A percentile compares a stretch with the other conserved stretches of the same genome.
Conservation (phyloP, 2,797 vertebrate species). For the Pipistrellus pipistrellus region DNA sequence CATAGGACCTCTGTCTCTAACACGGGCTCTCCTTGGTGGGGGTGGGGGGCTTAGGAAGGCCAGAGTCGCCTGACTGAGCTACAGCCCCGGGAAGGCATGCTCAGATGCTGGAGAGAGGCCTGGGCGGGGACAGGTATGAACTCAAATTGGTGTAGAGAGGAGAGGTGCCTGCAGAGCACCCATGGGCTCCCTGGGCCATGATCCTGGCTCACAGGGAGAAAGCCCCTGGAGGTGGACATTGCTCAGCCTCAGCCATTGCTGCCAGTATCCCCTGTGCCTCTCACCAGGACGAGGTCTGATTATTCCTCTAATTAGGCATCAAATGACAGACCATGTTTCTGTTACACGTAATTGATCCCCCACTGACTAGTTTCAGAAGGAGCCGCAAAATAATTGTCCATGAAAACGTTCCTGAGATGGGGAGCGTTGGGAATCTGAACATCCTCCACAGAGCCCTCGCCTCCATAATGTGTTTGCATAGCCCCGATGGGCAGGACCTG, state of each 20-base stretch:
- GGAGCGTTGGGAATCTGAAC: neutral
- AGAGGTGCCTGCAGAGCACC: neutral
- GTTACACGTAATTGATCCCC: slow-evolving; percentile 59
- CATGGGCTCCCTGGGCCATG: neutral
- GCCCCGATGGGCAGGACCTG: neutral
- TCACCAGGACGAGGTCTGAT: slow-evolving; percentile 33
- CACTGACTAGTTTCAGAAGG: slow-evolving; percentile 59
- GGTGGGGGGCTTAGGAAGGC: neutral
- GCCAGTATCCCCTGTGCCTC: neutral
- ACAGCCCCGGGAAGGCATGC: neutral
- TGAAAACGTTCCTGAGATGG: slow-evolving; percentile 24
- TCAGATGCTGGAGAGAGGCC: slow-evolving; percentile 1
- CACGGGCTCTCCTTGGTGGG: neutral
- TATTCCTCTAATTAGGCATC: slow-evolving; percentile 71
- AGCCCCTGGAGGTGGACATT: neutral
- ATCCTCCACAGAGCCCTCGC: no score
- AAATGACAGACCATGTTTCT: slow-evolving; percentile 60
- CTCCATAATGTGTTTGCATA: neutral
- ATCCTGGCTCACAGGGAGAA: neutral
- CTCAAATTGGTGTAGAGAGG: neutral
- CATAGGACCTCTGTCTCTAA: neutral
- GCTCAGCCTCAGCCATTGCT: neutral
- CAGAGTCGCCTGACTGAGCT: neutral
- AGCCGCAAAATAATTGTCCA: slow-evolving; percentile 53
- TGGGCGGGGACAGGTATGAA: neutral